A percentile compares a stretch with the other conserved stretches of the same genome.
Conservation (phyloP, 2,888 invertebrate species). For the Phragmatobia fuliginosa region DNA sequence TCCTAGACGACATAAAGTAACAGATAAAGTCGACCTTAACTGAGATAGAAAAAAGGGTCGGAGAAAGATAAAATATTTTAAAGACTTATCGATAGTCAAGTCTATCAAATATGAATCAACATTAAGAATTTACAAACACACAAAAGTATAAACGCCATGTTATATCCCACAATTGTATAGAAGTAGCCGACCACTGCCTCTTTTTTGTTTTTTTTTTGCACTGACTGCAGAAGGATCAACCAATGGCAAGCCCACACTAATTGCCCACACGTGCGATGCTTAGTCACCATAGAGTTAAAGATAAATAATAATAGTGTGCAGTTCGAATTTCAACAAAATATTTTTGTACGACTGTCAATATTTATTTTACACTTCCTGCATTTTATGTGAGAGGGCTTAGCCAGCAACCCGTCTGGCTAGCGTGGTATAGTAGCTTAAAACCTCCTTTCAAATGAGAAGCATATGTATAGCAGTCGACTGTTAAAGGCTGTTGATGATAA, state of each 20-base stretch:
- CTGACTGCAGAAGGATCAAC: not conserved
- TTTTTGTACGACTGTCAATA: not conserved
- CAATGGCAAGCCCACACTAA: not conserved
- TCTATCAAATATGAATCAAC: too few relatives aligned
- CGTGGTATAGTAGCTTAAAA: too few relatives aligned
- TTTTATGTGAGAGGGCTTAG: not conserved
- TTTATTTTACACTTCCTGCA: not conserved
- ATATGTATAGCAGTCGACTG: too few relatives aligned
- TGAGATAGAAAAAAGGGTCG: too few relatives aligned
- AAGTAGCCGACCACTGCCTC: not conserved
- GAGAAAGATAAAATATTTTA: too few relatives aligned
- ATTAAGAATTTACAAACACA: not conserved
- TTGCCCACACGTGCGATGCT: not conserved
- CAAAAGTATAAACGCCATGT: not conserved
- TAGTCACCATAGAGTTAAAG: not conserved
- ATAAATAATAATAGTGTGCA: not conserved
- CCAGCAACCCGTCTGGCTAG: too few relatives aligned
- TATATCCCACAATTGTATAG: too few relatives aligned
- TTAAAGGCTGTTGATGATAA: too few relatives aligned
- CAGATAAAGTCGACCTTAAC: too few relatives aligned
- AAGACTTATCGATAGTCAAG: too few relatives aligned
- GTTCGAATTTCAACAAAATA: not conserved
- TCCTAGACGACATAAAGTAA: too few relatives aligned
- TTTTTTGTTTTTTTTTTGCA: not conserved
- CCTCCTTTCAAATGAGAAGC: too few relatives aligned